Percentiles rank a stretch among this genome's conserved stretches.
Conservation (phyloP, 2,113 vertebrate species). For the Brienomyrus brachyistius region DNA sequence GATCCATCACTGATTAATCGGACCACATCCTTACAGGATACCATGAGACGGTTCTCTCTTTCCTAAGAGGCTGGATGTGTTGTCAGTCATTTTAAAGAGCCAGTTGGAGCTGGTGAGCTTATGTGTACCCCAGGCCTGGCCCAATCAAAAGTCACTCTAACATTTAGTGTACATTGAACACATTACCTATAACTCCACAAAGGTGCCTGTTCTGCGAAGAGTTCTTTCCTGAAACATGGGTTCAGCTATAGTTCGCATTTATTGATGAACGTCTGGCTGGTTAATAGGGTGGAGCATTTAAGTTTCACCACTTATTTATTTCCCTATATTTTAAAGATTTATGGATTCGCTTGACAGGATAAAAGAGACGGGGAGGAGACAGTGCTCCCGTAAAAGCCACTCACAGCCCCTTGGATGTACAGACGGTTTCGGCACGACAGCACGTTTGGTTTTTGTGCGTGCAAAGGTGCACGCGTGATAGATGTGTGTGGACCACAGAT, state of each 20-base stretch:
- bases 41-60: background rate
- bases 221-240: background rate
- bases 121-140: background rate
- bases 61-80: background rate
- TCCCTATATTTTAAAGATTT: slow-evolving; percentile 30
- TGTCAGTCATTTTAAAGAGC: background rate
- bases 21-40: background rate
- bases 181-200: slow-evolving; percentile 5
- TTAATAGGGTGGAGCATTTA: slow-evolving; percentile 13
- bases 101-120: background rate
- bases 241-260: background rate
- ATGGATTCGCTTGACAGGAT: slow-evolving; percentile 23
- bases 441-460: slow-evolving; percentile 31
- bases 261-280: slow-evolving; percentile 22
- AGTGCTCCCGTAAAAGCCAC: slow-evolving; percentile 18
- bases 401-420: background rate
- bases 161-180: background rate
- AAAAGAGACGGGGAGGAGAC: background rate
- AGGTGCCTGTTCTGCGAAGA: background rate
- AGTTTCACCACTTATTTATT: slow-evolving; percentile 25
- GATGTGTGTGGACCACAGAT: background rate
- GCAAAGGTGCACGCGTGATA: background rate
- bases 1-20: slow-evolving; percentile 1
- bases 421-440: background rate
- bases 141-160: background rate